Conservation (phyloP, 2,888 invertebrate species). For the Adela reaumurella region DNA sequence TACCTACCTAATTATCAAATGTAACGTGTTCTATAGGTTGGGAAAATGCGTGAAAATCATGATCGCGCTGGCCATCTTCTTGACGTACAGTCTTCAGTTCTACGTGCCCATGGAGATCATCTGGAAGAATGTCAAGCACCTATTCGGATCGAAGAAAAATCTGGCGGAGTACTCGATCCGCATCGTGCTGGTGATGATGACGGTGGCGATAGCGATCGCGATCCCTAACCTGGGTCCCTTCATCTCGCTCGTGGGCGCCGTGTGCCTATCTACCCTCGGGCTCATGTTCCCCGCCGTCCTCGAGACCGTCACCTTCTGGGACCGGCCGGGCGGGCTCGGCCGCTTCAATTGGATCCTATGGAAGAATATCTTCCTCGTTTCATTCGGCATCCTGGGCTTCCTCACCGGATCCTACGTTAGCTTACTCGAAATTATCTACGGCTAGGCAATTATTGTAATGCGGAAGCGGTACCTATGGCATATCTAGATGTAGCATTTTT, state of each 20-base stretch:
- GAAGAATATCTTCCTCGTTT: conserved; percentile 72
- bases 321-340: conserved; percentile 66
- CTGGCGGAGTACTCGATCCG: conserved; percentile 74
- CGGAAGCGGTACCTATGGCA: too few species aligned
- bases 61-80: conserved; percentile 87
- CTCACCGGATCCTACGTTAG: conserved; percentile 61
- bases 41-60: conserved; percentile 83
- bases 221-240: conserved; percentile 88
- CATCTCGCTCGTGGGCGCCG: conserved; percentile 88
- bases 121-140: conserved; percentile 79
- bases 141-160: conserved; percentile 62
- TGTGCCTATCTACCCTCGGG: conserved; percentile 89
- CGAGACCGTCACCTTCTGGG: conserved; percentile 84
- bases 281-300: conserved; percentile 83
- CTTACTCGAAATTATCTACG: background rate
- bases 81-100: conserved; percentile 95
- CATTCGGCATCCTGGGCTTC: conserved; percentile 78
- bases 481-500: background rate
- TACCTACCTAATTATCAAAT: background rate
- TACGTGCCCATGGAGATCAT: conserved; percentile 93
- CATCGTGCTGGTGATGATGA: conserved; percentile 62
- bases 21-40: too few species aligned
- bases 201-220: conserved; percentile 75
- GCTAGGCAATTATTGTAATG: too few species aligned
- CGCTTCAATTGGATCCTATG: conserved; percentile 66